These are phyloP conservation scores for Sesia apiformis DNA, from an alignment of 2,888 invertebrate genomes.

Conservation along the genomic window DNA sequence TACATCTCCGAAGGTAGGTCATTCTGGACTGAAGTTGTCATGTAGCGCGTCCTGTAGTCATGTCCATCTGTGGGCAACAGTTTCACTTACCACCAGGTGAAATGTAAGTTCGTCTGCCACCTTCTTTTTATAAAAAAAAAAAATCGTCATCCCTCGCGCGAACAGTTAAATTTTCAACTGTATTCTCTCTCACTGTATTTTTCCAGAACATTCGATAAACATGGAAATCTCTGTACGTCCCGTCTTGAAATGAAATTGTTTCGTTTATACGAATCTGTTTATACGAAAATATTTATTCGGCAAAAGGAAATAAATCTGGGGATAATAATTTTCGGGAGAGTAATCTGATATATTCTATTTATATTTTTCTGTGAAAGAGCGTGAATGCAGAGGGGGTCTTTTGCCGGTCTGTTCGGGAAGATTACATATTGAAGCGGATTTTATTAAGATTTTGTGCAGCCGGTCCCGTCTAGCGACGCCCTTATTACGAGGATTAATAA, in stretches of 20 bases:
- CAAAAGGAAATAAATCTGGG: not conserved
- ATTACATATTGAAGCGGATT: conserved; percentile 8
- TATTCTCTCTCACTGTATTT: not conserved
- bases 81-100: too few relatives aligned
- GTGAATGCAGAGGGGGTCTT: conserved; percentile 2
- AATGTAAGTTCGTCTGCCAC: too few relatives aligned
- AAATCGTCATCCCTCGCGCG: not conserved
- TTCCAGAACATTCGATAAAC: not conserved
- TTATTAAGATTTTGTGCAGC: conserved; percentile 1
- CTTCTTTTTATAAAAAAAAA: not conserved
- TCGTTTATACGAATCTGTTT: not conserved
- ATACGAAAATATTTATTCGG: not conserved
- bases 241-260: not conserved
- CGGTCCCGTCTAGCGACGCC: not conserved
- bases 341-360: conserved; percentile 7
- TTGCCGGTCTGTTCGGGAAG: conserved; percentile 7
- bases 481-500: conserved; percentile 23
- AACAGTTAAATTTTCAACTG: conserved; percentile 2
- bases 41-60: too few relatives aligned
- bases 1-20: too few relatives aligned
- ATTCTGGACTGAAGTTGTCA: too few relatives aligned
- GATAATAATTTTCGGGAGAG: conserved; percentile 4
- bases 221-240: not conserved
- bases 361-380: conserved; percentile 5
- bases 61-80: too few relatives aligned